phyloP scores from a whole-genome alignment of 2,113 vertebrate species.

The Bucco capensis region DNA sequence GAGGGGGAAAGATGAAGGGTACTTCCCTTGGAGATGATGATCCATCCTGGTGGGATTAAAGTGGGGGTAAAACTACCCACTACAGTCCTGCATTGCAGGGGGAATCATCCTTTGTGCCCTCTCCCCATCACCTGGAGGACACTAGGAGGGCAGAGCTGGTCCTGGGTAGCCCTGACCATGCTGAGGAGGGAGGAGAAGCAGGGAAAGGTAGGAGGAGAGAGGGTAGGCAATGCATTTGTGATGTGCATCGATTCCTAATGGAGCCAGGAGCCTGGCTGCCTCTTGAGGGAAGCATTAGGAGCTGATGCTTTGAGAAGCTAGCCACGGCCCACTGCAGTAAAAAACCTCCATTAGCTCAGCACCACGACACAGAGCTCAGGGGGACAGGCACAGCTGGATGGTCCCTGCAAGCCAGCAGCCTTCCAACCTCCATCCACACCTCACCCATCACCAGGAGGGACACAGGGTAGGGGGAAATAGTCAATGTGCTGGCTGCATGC shows the following conservation, averaged over 20 bases:
- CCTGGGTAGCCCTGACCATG: not conserved
- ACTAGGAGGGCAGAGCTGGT: not conserved
- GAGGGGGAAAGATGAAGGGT: not conserved
- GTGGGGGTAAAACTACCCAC: too few species aligned
- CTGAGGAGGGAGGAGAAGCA: not conserved
- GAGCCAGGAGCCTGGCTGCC: not conserved
- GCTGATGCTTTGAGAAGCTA: not conserved
- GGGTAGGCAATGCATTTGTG: not conserved
- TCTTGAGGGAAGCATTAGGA: constrained; percentile 21
- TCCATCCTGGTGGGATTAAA: not conserved
- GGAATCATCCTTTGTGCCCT: too few species aligned
- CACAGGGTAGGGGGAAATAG: accelerated
- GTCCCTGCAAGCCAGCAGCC: not conserved
- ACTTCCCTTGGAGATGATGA: not conserved
- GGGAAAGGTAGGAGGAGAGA: not conserved
- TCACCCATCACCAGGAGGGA: not conserved
- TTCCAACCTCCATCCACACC: not conserved
- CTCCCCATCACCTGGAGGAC: not conserved
- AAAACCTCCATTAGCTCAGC: not conserved
- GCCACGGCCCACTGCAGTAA: not conserved
- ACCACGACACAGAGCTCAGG: accelerated
- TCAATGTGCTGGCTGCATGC: accelerated
- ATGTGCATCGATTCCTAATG: constrained; percentile 53
- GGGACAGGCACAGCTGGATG: not conserved
- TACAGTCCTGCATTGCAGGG: not conserved